Evolutionary conservation across 1,140 invertebrate genomes (phyloP), one percentile per base, ranked within the genome.

Genomic region (Meteorus sp.): DNA sequence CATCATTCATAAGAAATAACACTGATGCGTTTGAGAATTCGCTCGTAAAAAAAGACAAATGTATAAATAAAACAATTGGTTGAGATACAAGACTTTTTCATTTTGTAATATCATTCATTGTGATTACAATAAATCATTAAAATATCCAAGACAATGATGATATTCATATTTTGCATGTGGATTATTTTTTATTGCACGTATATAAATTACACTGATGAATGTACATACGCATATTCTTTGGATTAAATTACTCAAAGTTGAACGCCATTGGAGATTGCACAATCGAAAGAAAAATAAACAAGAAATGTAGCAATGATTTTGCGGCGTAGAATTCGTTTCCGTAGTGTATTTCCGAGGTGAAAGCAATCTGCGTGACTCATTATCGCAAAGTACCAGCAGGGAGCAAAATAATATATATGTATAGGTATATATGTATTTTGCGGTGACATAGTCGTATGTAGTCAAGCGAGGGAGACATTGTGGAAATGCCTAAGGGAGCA

Each of bases 351-450:
- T 35, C 29, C 54, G 15, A 29, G 27, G 19, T 56, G 44, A 56
- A 56, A 56, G 31, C 44, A 47, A 47, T 56, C 29, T 35, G 44
- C 31, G 54, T 56, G 43, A 23, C 54, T 56, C 54, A 56, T 56
- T 45, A 56, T 33, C 44, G 27, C 17, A 22, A 44, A 8, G 25
- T 48, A 22, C 11, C 19, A 27, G 17, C 25, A 29, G 31, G 8
- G 29, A 23, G 35, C 15, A 33, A 47, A 19, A 33, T 29, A 35
- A 19, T 19, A 43, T 44, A 23, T 56, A 56, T 31, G 48, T 56
- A 20, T 56, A 25, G 27, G 17, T 8, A 17, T 3, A n/a, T 15
- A 52, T n/a, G 31, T 13, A 27, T 20, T 11, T 27, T n/a, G n/a
- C n/a, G n/a, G n/a, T n/a, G n/a, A n/a, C n/a, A n/a, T n/a, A n/a